Conservation (phyloP, 2,797 vertebrate species). For the Poeciliopsis paucimaculata region DNA sequence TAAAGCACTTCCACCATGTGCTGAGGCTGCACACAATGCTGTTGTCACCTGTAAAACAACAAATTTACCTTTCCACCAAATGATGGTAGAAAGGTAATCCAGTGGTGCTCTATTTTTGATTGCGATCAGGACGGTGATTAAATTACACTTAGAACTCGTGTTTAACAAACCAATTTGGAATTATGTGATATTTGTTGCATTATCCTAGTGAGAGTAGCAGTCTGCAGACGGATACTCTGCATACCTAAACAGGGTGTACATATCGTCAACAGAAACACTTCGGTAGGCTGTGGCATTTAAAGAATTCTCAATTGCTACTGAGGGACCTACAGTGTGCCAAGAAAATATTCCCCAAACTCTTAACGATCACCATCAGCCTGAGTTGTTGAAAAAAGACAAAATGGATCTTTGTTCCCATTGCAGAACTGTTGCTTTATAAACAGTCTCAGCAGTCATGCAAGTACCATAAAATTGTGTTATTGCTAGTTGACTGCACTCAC, state of each 20-base stretch:
- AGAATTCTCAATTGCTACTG: background rate
- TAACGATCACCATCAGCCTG: background rate
- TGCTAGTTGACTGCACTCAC: constrained; percentile 24
- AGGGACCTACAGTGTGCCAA: background rate
- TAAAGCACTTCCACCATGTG: background rate
- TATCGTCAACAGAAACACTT: background rate
- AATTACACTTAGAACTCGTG: background rate
- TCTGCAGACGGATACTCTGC: background rate
- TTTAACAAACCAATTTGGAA: background rate
- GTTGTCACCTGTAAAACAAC: too few relatives aligned
- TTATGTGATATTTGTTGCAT: background rate
- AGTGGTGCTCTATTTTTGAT: background rate
- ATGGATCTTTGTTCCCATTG: constrained; percentile 7
- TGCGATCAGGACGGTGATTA: background rate
- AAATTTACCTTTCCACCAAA: background rate
- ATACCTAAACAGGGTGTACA: background rate
- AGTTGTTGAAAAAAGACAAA: too few relatives aligned
- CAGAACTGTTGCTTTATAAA: constrained; percentile 23
- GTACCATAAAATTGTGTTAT: constrained; percentile 33
- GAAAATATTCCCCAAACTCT: background rate
- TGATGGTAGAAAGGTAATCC: background rate
- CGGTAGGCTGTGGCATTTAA: background rate
- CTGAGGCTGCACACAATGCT: too few relatives aligned
- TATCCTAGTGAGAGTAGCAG: background rate
- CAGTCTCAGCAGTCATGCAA: constrained; percentile 30